Base-by-base conservation (phyloP, 2,113 vertebrate genomes). In the Protomyctophum bolini region DNA sequence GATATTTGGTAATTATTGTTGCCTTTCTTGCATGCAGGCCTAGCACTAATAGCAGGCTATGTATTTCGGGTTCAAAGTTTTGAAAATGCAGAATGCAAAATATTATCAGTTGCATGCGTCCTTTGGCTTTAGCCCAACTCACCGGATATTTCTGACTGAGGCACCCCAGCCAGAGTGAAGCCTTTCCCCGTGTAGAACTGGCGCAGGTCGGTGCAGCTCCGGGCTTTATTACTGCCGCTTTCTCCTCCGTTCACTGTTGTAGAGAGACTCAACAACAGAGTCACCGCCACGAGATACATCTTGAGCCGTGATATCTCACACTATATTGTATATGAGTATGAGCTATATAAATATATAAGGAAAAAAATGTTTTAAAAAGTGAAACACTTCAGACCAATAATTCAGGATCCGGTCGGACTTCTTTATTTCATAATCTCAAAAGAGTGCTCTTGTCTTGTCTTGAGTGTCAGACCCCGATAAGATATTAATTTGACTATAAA, bases 111-210 rank as follows among this genome's bases (percentile, higher is more conserved):
- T 14, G 54, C 52, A 14, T 55, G 8, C 10, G 33, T 41, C 21
- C 21, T 21, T 21, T 21, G 21, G 52, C 6, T 10, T 55, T 55
- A 6, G 10, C 52, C 6, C 11, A 55, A 55, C 94, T 95, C 87
- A 99, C 97, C 97, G 50, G 97, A 97, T 83, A 98, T 98, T 86
- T 97, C 96, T 0, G 93, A 94, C 89, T 94, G 95, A 11, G 97
- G 97, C 28, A 97, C 96, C 14, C 92, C 96, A 78, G 70, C 92
- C 41, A 96, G 90, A 61, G 94, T 94, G 93, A 98, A 99, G 47
- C 97, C 97, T 78, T 96, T 97, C 80, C 95, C 94, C 83, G 93
- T 95, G 92, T 99, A 99, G 89, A 97, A 93, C 91, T 95, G 95
- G 67, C 95, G 95, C 88, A 97, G 93, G 74, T 97, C 95, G 81